phyloP scores from a whole-genome alignment of 2,888 invertebrate species.

The Archips crataeganus region DNA sequence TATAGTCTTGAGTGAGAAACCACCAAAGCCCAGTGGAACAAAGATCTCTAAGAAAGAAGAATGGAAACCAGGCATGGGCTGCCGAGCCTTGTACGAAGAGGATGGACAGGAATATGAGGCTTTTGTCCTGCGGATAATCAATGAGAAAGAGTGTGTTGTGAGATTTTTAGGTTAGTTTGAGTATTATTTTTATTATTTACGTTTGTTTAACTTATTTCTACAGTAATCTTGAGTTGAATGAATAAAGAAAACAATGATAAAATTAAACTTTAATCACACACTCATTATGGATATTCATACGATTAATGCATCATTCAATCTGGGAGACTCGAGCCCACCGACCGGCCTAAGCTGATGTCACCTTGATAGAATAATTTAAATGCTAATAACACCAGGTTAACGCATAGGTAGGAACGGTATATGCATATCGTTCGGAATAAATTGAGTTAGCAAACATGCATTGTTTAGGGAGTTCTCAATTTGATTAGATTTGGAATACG shows the following conservation, averaged over 20 bases:
- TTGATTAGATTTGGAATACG: background rate
- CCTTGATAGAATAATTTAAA: conserved; percentile 42
- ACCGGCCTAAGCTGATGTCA: conserved; percentile 29
- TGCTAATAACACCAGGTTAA: conserved; percentile 32
- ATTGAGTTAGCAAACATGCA: conserved; percentile 4
- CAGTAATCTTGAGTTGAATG: too few species aligned
- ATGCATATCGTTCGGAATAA: conserved; percentile 23
- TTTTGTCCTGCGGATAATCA: conserved; percentile 72
- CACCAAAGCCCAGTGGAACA: conserved; percentile 32
- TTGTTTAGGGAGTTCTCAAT: conserved; percentile 19
- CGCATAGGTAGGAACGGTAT: conserved; percentile 23
- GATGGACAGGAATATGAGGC: conserved; percentile 91
- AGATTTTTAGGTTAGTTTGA: conserved; percentile 68
- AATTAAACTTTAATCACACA: background rate
- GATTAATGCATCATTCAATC: conserved; percentile 9
- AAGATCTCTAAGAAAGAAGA: conserved; percentile 45
- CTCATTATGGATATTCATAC: background rate
- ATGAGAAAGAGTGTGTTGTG: conserved; percentile 82
- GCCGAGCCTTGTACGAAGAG: conserved; percentile 87
- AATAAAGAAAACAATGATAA: background rate
- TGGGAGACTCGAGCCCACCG: conserved; percentile 20
- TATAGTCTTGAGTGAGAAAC: too few species aligned
- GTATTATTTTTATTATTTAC: too few species aligned
- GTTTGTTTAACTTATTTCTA: background rate
- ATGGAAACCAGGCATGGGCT: conserved; percentile 88